Evolutionary conservation across 1,140 invertebrate species (phyloP).

Genomic region (Papilio glaucus): DNA sequence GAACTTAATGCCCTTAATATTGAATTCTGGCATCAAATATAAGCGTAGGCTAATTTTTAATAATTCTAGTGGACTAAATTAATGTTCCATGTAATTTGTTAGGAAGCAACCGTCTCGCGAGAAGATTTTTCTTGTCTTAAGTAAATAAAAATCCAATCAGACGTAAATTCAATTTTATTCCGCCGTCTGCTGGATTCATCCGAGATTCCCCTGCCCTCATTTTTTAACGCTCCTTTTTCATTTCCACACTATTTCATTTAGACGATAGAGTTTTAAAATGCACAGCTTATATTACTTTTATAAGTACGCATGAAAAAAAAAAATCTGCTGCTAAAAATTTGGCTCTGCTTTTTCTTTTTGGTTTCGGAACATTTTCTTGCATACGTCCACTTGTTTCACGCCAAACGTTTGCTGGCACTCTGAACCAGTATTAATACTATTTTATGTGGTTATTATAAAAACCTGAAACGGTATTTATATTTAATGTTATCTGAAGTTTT

Average conservation of each 20-base stretch:
- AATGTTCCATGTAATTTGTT: constrained; percentile 72
- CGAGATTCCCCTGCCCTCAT: constrained; percentile 66
- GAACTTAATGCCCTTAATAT: no score
- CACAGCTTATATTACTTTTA: not conserved
- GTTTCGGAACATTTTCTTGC: no score
- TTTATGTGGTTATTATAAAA: no score
- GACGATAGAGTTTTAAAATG: constrained; percentile 21
- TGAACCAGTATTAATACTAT: no score
- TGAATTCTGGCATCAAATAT: no score
- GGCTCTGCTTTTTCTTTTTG: no score
- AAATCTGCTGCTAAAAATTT: no score
- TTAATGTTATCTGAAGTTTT: no score
- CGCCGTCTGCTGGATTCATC: constrained; percentile 68
- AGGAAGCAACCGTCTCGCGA: constrained; percentile 58
- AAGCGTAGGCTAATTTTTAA: no score
- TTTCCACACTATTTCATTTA: constrained; percentile 70
- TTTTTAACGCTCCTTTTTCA: constrained; percentile 67
- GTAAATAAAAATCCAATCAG: constrained; percentile 83
- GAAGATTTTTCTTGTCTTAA: constrained; percentile 82
- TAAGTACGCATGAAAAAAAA: not conserved
- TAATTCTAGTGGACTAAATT: not conserved
- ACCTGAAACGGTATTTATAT: no score
- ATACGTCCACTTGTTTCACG: no score
- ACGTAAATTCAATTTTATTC: constrained; percentile 82
- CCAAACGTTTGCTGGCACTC: no score